Conservation (phyloP, 2,113 vertebrate species). For the Genyomyrus donnyi region DNA sequence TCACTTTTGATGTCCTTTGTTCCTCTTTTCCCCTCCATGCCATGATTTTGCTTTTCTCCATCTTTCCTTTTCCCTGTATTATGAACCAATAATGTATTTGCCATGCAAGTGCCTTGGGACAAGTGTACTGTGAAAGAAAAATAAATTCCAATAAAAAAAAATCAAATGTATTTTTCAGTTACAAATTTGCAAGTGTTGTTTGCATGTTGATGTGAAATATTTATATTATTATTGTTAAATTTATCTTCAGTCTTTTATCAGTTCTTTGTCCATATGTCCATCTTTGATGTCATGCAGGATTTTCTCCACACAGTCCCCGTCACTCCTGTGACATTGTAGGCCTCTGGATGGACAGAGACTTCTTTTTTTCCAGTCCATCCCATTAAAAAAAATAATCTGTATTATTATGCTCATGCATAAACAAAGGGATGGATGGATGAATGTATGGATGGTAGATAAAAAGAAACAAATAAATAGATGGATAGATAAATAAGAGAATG, state of each 20-base stretch:
- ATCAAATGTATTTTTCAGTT: not conserved
- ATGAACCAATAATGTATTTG: not conserved
- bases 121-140: not conserved
- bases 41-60: not conserved
- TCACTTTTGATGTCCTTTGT: not conserved
- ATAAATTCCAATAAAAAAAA: not conserved
- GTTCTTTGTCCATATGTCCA: not conserved
- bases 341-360: not conserved
- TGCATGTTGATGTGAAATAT: not conserved
- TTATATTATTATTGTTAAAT: not conserved
- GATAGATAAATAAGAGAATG: not conserved
- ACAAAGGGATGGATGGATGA: not conserved
- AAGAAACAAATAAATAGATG: not conserved
- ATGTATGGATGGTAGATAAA: not conserved
- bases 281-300: not conserved
- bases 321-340: not conserved
- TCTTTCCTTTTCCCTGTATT: not conserved
- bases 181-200: not conserved
- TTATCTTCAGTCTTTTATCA: not conserved
- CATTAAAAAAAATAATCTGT: not conserved
- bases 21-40: not conserved
- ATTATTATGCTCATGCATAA: not conserved
- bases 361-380: not conserved
- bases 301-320: not conserved
- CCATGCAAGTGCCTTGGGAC: not conserved